Percentiles rank a stretch among this genome's conserved stretches.
Conservation (phyloP, 2,113 vertebrate species). For the Uria aalge region DNA sequence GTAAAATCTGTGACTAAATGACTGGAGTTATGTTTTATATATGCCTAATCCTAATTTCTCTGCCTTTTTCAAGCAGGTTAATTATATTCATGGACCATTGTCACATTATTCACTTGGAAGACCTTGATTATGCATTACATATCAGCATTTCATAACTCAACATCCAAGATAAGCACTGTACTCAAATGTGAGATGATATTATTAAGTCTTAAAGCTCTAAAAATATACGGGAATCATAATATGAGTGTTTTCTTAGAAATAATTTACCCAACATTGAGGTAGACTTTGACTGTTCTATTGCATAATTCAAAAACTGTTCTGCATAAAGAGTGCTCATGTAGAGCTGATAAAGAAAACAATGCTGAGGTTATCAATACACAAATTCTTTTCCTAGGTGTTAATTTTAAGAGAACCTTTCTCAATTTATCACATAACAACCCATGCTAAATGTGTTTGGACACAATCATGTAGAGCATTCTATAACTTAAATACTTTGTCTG, state of each 20-base stretch:
- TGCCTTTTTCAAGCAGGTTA: constrained; percentile 4
- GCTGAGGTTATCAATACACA: not conserved
- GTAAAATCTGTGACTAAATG: constrained; percentile 1
- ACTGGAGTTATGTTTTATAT: not conserved
- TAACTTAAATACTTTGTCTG: not conserved
- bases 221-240: not conserved
- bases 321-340: not conserved
- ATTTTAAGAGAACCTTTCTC: not conserved
- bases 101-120: constrained; percentile 15
- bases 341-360: not conserved
- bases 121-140: not conserved
- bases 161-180: not conserved
- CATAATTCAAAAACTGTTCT: not conserved
- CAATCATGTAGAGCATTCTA: not conserved
- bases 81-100: constrained; percentile 16
- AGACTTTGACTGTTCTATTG: not conserved
- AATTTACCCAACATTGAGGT: not conserved
- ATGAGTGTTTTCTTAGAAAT: not conserved
- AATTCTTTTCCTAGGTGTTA: not conserved
- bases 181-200: not conserved
- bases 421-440: not conserved
- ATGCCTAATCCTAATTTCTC: not conserved
- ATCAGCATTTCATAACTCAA: constrained; percentile 18
- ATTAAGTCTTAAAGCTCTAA: not conserved
- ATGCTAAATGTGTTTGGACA: not conserved